A percentile compares a stretch with the other conserved stretches of the same genome.
Evolutionary conservation across 2,888 invertebrate genomes (phyloP).

Genomic region (Thymelicus lineola): DNA sequence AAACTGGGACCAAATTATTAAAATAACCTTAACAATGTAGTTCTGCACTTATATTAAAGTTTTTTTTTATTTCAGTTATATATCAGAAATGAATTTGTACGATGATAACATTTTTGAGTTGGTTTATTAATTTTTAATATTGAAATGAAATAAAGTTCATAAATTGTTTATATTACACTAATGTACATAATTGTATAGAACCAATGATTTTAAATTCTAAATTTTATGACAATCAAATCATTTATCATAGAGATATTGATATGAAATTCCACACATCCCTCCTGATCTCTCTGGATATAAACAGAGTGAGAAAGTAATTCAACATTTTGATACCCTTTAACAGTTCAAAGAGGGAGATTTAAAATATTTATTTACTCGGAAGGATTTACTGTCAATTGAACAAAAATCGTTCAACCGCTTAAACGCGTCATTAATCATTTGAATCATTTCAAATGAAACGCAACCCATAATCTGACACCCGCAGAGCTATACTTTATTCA

Average conservation of each 20-base stretch:
- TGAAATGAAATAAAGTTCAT: no score
- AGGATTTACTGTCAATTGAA: conserved; percentile 73
- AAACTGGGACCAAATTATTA: conserved; percentile 21
- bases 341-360: conserved; percentile 65
- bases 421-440: conserved; percentile 79
- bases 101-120: no score
- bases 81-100: no score
- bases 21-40: conserved; percentile 10
- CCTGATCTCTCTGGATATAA: conserved; percentile 60
- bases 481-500: background rate
- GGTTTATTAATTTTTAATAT: no score
- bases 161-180: no score
- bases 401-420: conserved; percentile 67
- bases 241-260: conserved; percentile 59
- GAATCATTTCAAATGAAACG: conserved; percentile 21
- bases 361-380: conserved; percentile 63
- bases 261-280: conserved; percentile 30
- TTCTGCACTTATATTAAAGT: background rate
- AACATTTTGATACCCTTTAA: conserved; percentile 55
- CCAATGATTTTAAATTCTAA: background rate
- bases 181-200: no score
- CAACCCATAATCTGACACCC: conserved; percentile 27
- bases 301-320: conserved; percentile 53
- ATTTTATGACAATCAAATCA: conserved; percentile 42
- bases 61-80: background rate